Evolutionary conservation across 2,113 vertebrate genomes (phyloP), one percentile per base, ranked within the genome.

Genomic region (Spea bombifrons): DNA sequence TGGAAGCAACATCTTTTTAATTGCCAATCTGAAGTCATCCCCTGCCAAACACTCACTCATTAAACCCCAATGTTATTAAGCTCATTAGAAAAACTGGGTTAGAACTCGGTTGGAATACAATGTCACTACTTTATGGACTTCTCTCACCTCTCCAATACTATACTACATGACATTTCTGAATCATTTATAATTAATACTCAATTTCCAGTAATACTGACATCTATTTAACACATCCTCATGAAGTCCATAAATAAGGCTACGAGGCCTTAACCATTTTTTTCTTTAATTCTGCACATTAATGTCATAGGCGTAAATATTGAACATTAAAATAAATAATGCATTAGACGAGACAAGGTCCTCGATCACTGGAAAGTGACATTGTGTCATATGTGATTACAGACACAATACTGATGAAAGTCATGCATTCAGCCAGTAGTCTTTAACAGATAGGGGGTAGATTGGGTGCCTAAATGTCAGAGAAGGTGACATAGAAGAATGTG

Each of bases 161-260:
- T 74, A 73, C 61, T 80, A 82, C 86, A 84, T 85, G 80, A 75
- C 46, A 16, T 81, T 81, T 53, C 57, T 84, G 9, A 48, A 78
- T 75, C 83, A 82, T 81, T 85, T 88, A 88, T 86, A 85, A 88
- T 85, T 85, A 86, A 87, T 83, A 85, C 64, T 65, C 82, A 80
- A 82, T 83, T 87, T 83, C 82, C 81, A 88, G 87, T 86, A 86
- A 88, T 30, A 73, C 70, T 79, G 82, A 85, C 57, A 68, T 81
- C 75, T 87, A 72, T 84, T 85, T 83, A 86, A 74, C 87, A 79
- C 73, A 43, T 84, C 70, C 52, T 81, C 84, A 73, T 52, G 75
- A 80, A 83, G 68, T 69, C 70, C 75, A 79, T 73, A 79, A 79
- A 79, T 73, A 66, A 79, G 71, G 75, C 84, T 84, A 83, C 80